Conservation (phyloP, 2,888 invertebrate species). For the Agonopterix heracliana region DNA sequence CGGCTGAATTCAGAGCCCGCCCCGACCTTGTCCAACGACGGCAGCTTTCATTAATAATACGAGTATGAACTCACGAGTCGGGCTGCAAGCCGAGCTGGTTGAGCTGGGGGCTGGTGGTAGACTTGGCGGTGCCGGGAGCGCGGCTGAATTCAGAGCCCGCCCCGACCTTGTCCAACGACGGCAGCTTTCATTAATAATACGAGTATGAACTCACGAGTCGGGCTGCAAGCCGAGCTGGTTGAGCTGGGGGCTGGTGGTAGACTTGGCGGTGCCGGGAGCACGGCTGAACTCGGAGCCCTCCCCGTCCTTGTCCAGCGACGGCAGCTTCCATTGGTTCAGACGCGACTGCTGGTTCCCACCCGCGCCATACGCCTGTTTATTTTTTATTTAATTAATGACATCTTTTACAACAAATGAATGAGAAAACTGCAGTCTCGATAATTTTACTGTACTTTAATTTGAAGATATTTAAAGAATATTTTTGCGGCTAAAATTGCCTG, state of each 20-base stretch:
- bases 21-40: no score
- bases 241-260: constrained; percentile 75
- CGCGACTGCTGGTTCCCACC: constrained; percentile 86
- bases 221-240: constrained; percentile 65
- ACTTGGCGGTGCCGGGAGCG: no score
- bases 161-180: no score
- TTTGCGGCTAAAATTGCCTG: no score
- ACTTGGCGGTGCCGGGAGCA: constrained; percentile 91
- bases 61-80: constrained; percentile 66
- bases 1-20: no score
- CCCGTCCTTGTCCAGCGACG: constrained; percentile 86
- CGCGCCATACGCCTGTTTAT: constrained; percentile 51
- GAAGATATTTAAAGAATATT: no score
- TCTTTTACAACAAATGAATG: neutral
- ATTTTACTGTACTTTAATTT: no score
- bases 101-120: constrained; percentile 71
- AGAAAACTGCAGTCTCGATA: neutral
- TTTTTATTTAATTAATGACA: neutral
- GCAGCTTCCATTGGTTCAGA: constrained; percentile 94
- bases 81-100: constrained; percentile 65
- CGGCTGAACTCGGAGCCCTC: constrained; percentile 90
- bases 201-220: constrained; percentile 51
- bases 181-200: no score
- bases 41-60: no score
- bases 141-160: no score